A percentile compares a stretch with the other conserved stretches of the same genome.
phyloP scores from a whole-genome alignment of 2,113 vertebrate genomes.

The Verasper variegatus region DNA sequence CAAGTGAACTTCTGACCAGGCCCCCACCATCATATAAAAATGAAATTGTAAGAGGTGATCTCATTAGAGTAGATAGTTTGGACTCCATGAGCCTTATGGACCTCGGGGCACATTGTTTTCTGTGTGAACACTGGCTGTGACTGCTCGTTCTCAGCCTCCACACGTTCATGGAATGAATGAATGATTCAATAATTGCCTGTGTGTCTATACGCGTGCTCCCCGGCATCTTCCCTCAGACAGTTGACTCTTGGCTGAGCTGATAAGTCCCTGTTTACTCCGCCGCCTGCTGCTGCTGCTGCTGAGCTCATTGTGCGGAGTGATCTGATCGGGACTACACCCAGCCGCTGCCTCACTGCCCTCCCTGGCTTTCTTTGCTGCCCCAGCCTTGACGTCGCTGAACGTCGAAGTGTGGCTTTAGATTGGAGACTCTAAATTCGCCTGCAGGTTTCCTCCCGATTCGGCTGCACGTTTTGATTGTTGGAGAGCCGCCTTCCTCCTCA shows the following conservation, averaged over 20 bases:
- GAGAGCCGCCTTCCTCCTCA: constrained; percentile 6
- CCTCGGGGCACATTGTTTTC: no score
- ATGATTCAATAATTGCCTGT: neutral
- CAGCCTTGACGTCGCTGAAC: constrained; percentile 74
- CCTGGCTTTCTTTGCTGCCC: constrained; percentile 79
- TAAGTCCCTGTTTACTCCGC: constrained; percentile 62
- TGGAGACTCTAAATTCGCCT: constrained; percentile 51
- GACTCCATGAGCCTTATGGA: no score
- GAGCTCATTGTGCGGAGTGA: constrained; percentile 80
- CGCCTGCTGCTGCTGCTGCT: constrained; percentile 56
- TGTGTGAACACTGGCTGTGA: no score
- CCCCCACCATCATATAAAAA: no score
- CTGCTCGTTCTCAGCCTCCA: no score
- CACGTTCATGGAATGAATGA: neutral
- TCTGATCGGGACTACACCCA: constrained; percentile 84
- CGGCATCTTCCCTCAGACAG: constrained; percentile 42
- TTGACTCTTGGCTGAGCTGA: constrained; percentile 45
- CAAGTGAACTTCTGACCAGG: no score
- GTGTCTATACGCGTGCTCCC: neutral
- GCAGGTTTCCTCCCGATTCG: constrained; percentile 11
- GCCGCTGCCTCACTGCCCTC: constrained; percentile 73
- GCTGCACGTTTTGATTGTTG: constrained; percentile 6
- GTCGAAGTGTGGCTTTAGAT: constrained; percentile 64
- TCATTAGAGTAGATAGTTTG: no score
- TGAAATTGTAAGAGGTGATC: no score